Evolutionary conservation across 1,140 invertebrate genomes (phyloP).

Genomic region (Papilio glaucus): DNA sequence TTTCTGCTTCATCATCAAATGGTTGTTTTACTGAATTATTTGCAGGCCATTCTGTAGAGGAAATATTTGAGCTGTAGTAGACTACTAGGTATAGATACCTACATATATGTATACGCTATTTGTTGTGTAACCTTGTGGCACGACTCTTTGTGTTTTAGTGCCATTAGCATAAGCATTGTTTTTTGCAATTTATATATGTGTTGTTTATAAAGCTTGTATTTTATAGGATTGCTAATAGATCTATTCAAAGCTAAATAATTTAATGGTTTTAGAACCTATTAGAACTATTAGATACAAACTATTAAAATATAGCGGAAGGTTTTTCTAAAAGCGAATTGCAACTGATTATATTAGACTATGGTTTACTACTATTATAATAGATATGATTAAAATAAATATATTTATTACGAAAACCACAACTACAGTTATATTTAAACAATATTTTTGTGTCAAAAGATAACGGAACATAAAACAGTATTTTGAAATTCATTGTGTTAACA

Average conservation of each 20-base stretch:
- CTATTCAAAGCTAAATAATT: neutral
- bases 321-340: neutral
- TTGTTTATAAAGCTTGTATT: too few species aligned
- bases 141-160: conserved; percentile 20
- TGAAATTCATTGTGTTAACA: neutral
- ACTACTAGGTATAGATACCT: conserved; percentile 13
- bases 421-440: conserved; percentile 13
- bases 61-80: conserved; percentile 41
- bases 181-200: neutral
- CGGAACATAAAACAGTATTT: neutral
- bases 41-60: conserved; percentile 62
- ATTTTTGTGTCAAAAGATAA: conserved; percentile 8
- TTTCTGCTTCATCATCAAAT: conserved; percentile 37
- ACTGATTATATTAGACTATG: too few species aligned
- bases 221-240: neutral
- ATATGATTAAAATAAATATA: neutral
- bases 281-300: neutral
- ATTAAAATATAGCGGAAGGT: neutral
- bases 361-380: too few species aligned
- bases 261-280: neutral
- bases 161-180: conserved; percentile 13
- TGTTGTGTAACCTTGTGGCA: conserved; percentile 24
- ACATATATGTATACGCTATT: conserved; percentile 3
- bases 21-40: conserved; percentile 68
- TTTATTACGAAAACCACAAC: neutral